Base-by-base conservation (phyloP, 1,140 invertebrate species). In the Aphelenchoides avenae region DNA sequence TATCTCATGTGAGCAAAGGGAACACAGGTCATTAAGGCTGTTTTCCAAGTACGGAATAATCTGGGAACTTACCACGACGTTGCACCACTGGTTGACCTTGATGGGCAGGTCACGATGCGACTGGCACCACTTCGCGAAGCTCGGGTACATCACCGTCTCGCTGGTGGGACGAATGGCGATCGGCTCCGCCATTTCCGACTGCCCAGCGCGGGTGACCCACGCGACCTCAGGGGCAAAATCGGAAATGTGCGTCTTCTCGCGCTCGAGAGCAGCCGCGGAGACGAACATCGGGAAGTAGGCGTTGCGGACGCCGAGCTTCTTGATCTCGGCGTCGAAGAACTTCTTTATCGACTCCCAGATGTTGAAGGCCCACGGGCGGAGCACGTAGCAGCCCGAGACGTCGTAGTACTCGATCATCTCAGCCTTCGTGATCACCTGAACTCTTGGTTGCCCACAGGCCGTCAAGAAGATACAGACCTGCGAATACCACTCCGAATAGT, bases 351-450 rank as follows among this genome's bases (percentile, higher is more conserved):
- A 71, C 66, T 97, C 91, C 95, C 95, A 99, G 67, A 99, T 90
- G 15, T 86, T 81, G 77, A 85, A 98, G 30, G 92, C 86, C 91
- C 92, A 96, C 1, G 92, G 93, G 30, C 93, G 85, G 20, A 97
- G 83, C 65, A 98, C 92, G 77, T 99, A 99, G 80, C 95, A 99
- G 0, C 94, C 94, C 46, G 91, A 95, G 5, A 99, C 89, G 78
- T 99, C 93, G 74, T 98, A 98, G 79, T 99, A 99, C 78, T 99
- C 94, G 34, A 99, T 97, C 85, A 99, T 84, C 81, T 96, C 90
- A 55, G 90, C 87, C 81, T 99, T 98, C 0, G 89, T 94, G 50
- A 99, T 90, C 1, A 96, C 88, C 80, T 83, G 34, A 47, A 62
- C n/a, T n/a, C n/a, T n/a, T n/a, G n/a, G n/a, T n/a, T n/a, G n/a